These are phyloP conservation scores for Morpho achilles DNA, from an alignment of 2,888 invertebrate species.

Conservation along the genomic window DNA sequence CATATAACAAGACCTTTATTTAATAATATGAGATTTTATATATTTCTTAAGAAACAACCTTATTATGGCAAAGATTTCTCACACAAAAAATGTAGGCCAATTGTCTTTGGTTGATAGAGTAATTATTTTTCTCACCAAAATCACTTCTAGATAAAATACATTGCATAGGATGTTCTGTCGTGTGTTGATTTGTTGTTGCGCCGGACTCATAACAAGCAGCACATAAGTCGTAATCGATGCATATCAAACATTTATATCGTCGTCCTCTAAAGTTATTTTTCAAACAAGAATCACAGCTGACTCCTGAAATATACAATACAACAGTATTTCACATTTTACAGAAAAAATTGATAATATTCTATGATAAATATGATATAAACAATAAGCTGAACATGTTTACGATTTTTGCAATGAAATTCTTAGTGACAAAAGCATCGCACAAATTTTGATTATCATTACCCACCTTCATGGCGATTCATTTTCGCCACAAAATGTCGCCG, in stretches of 20 bases:
- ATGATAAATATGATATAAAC: slow-evolving; percentile 16
- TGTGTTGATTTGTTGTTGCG: slow-evolving; percentile 94
- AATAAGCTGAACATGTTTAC: slow-evolving; percentile 33
- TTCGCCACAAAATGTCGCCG: slow-evolving; percentile 76
- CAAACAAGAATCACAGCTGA: slow-evolving; percentile 99
- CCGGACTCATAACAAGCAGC: slow-evolving; percentile 96
- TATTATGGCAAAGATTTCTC: slow-evolving; percentile 12
- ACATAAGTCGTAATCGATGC: slow-evolving; percentile 99
- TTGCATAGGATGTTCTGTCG: slow-evolving; percentile 98
- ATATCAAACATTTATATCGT: slow-evolving; percentile 99
- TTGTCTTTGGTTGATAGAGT: slow-evolving; percentile 19
- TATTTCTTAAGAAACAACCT: slow-evolving; percentile 12
- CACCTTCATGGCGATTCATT: slow-evolving; percentile 98
- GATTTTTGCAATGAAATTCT: slow-evolving; percentile 54
- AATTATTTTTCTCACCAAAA: slow-evolving; percentile 84
- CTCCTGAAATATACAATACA: slow-evolving; percentile 85
- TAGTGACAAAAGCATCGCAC: slow-evolving; percentile 74
- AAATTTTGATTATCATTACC: slow-evolving; percentile 81
- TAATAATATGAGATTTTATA: background rate
- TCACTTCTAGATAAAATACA: slow-evolving; percentile 98
- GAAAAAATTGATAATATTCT: slow-evolving; percentile 16
- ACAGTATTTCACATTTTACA: slow-evolving; percentile 37
- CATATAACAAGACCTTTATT: no score
- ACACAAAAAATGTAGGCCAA: slow-evolving; percentile 30
- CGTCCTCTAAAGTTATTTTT: slow-evolving; percentile 98